These are phyloP conservation scores for Peromyscus eremicus DNA, from an alignment of 2,797 vertebrate genomes.

Conservation along the genomic window DNA sequence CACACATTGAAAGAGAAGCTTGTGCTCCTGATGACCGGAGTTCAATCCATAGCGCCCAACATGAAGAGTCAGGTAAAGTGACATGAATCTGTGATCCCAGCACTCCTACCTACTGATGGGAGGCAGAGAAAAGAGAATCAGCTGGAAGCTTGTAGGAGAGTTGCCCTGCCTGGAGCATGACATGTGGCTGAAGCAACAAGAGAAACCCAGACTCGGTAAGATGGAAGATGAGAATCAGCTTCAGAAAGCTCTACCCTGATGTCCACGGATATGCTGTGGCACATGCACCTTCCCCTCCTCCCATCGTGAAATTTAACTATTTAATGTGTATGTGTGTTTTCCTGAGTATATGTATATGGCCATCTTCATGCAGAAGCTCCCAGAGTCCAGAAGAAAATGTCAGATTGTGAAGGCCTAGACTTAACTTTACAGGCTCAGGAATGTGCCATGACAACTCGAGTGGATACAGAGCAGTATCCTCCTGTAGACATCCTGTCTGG, in stretches of 20 bases:
- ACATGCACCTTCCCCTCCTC: accelerated
- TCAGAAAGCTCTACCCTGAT: not conserved
- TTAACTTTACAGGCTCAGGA: too few relatives aligned
- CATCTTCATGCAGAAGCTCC: not conserved
- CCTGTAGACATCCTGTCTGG: too few relatives aligned
- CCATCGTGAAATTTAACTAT: not conserved
- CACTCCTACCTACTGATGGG: not conserved
- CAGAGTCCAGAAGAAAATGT: not conserved
- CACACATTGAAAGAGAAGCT: not conserved
- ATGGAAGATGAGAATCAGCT: not conserved
- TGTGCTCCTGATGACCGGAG: too few relatives aligned
- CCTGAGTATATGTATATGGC: not conserved
- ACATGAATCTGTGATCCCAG: not conserved
- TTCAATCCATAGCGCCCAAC: too few relatives aligned
- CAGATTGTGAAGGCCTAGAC: not conserved
- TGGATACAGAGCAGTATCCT: too few relatives aligned
- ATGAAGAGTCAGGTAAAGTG: not conserved
- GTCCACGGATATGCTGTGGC: not conserved
- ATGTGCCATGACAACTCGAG: too few relatives aligned
- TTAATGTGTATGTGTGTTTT: too few relatives aligned
- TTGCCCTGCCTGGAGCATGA: not conserved
- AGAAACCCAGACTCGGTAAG: not conserved
- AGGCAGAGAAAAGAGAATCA: not conserved
- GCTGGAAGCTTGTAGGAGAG: not conserved
- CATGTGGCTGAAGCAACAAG: not conserved